Conservation (phyloP, 2,888 invertebrate species). For the Torymus tubicola region DNA sequence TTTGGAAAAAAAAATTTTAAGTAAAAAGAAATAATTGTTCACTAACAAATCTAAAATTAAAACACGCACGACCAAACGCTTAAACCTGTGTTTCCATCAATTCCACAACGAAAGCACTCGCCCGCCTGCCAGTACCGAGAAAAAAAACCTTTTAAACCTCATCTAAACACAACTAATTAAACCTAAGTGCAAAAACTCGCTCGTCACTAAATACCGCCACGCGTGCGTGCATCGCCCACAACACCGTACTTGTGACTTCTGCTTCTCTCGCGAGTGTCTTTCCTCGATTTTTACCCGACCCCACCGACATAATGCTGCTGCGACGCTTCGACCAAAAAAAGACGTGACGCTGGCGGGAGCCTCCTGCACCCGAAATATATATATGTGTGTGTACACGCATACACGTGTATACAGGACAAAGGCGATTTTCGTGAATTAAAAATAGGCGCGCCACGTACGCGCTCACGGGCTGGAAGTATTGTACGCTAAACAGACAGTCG, state of each 20-base stretch:
- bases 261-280: too few species aligned
- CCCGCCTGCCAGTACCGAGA: too few species aligned
- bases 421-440: slow-evolving; percentile 30
- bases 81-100: too few species aligned
- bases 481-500: too few species aligned
- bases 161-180: background rate
- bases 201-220: background rate
- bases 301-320: background rate
- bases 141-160: background rate
- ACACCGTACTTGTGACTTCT: too few species aligned
- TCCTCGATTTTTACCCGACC: too few species aligned
- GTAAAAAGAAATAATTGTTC: too few species aligned
- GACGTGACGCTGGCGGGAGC: background rate
- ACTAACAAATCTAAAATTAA: too few species aligned
- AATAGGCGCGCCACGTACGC: slow-evolving; percentile 4
- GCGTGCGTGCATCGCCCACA: background rate
- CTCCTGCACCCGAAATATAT: slow-evolving; percentile 15
- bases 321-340: background rate
- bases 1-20: too few species aligned
- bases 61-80: too few species aligned
- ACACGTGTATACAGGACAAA: slow-evolving; percentile 10
- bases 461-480: background rate
- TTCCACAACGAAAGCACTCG: too few species aligned
- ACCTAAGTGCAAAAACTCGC: background rate
- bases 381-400: slow-evolving; percentile 15